Percentiles rank a stretch among this genome's conserved stretches.
These are phyloP conservation scores for Ageneiosus marmoratus DNA, from an alignment of 2,113 vertebrate genomes.

Conservation along the genomic window DNA sequence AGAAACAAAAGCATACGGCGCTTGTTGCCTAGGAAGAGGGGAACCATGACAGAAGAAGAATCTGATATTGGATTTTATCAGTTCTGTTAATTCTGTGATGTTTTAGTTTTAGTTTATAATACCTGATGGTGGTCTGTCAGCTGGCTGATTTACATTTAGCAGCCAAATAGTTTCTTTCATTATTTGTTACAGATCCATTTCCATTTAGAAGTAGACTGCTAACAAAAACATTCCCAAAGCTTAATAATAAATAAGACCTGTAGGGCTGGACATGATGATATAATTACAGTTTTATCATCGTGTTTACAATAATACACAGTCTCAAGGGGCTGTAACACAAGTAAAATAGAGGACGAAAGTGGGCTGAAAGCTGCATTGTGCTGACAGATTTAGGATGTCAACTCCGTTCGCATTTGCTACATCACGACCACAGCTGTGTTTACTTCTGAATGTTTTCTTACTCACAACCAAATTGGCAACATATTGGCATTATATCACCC, in stretches of 20 bases:
- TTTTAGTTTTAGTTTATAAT: not conserved
- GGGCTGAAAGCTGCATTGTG: not conserved
- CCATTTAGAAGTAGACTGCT: not conserved
- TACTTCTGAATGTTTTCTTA: not conserved
- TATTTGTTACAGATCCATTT: not conserved
- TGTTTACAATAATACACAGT: not conserved
- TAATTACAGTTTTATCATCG: not conserved
- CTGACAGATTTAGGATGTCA: not conserved
- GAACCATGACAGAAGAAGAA: not conserved
- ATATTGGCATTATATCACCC: no score
- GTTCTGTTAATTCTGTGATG: not conserved
- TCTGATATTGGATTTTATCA: not conserved
- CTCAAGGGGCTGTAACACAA: not conserved
- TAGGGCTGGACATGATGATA: not conserved
- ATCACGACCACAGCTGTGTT: not conserved
- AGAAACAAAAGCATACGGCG: not conserved
- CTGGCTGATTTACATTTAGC: not conserved
- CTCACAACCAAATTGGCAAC: not conserved
- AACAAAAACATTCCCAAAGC: not conserved
- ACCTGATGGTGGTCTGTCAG: not conserved
- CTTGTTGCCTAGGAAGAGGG: not conserved
- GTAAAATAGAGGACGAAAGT: not conserved
- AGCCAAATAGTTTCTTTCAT: not conserved
- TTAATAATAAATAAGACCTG: not conserved
- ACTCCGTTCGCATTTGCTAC: not conserved